Base-by-base conservation (phyloP, 2,113 vertebrate genomes). In the Cyrtonyx montezumae region DNA sequence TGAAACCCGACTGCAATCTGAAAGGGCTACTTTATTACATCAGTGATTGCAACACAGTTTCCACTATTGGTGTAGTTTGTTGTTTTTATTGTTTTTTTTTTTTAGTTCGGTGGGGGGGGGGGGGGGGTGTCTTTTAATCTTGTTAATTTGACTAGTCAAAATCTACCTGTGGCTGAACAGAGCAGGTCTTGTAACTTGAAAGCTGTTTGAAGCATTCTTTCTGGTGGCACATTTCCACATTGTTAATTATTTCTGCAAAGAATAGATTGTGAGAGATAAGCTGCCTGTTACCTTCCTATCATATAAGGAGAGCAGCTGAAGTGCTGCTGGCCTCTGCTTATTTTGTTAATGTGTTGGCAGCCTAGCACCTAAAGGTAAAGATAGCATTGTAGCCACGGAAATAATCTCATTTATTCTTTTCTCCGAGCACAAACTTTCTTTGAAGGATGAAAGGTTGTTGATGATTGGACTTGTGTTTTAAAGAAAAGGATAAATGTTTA, bases 161-260 rank as follows among this genome's bases (percentile, higher is more conserved):
- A 43, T 40, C 51, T 69, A 66, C 67, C 66, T 67, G 34, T 36
- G 56, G 75, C 16, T 78, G 68, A 81, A 53, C 61, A 78, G 81
- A 43, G 34, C 49, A 68, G 84, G 69, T 68, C 25, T 75, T 61
- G 32, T 49, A 36, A 56, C 58, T 88, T 45, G 25, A 19, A 58
- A 81, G 62, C 53, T 58, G 13, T n/a, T n/a, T n/a, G 63, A 56
- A 74, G 8, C 9, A 12, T 69, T 61, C 34, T 71, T 55, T 28
- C 4, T 5, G 16, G 73, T 42, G 71, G 63, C 86, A 81, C 9
- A 22, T 79, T 69, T 91, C 43, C 56, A 62, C 3, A 6, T 8
- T 63, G 79, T 74, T 87, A 81, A 84, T 94, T 70, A 78, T 30
- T 94, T 84, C 75, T 53, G 84, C 40, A 42, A 19, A 79, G 68